These are phyloP conservation scores for Isoperla grammatica DNA, from an alignment of 2,888 invertebrate species.

Conservation along the genomic window DNA sequence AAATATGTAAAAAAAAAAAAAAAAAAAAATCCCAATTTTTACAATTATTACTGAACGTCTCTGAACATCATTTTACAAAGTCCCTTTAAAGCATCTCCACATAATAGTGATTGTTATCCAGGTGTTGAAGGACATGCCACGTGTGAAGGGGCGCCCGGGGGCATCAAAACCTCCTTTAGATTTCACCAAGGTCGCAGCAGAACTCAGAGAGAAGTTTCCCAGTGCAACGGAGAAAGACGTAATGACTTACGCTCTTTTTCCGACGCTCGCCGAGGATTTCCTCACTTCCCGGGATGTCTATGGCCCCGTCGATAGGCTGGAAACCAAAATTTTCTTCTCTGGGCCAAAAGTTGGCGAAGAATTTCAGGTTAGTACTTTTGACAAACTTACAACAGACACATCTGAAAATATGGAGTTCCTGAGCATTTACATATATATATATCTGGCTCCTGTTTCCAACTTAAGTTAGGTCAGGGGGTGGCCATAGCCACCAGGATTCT, in stretches of 20 bases:
- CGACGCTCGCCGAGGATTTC: slow-evolving; percentile 86
- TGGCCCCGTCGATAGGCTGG: slow-evolving; percentile 93
- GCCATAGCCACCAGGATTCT: too few species aligned
- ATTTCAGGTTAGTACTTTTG: slow-evolving; percentile 45
- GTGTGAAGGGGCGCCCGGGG: slow-evolving; percentile 90
- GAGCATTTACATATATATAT: too few species aligned
- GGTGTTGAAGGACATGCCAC: slow-evolving; percentile 76
- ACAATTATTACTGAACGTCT: too few species aligned
- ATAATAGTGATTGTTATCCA: too few species aligned
- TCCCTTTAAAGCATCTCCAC: too few species aligned
- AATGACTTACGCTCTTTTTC: slow-evolving; percentile 94
- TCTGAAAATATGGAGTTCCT: too few species aligned
- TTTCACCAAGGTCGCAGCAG: slow-evolving; percentile 69
- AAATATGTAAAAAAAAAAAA: too few species aligned
- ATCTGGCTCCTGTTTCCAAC: too few species aligned
- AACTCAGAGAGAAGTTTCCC: slow-evolving; percentile 71
- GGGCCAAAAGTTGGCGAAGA: slow-evolving; percentile 81
- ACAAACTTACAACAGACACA: too few species aligned
- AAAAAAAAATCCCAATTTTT: too few species aligned
- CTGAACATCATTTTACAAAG: too few species aligned
- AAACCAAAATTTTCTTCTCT: slow-evolving; percentile 89
- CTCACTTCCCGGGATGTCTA: slow-evolving; percentile 77
- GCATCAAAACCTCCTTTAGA: slow-evolving; percentile 74
- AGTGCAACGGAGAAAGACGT: slow-evolving; percentile 74
- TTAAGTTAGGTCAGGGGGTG: too few species aligned